These are phyloP conservation scores for Hydrotaea cyrtoneurina DNA, from an alignment of 2,888 invertebrate genomes.

Conservation along the genomic window DNA sequence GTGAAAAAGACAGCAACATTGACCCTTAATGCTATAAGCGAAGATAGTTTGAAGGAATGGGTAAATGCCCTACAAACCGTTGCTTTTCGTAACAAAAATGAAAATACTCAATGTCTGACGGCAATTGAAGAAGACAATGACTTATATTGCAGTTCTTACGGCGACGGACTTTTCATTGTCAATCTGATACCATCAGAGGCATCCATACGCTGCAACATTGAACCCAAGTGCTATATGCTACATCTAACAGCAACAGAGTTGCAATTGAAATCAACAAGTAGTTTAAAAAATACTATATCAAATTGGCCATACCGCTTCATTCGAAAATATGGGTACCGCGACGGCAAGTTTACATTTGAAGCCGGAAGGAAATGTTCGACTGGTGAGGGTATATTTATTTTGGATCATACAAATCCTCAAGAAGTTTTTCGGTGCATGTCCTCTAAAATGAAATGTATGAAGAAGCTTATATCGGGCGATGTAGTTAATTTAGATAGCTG, in stretches of 20 bases:
- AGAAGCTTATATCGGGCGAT: slow-evolving; percentile 89
- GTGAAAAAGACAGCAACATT: slow-evolving; percentile 88
- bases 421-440: slow-evolving; percentile 91
- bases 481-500: slow-evolving; percentile 85
- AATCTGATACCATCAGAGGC: slow-evolving; percentile 90
- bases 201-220: slow-evolving; percentile 88
- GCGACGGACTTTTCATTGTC: slow-evolving; percentile 90
- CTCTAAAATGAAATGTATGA: slow-evolving; percentile 93
- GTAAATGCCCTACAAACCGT: slow-evolving; percentile 89
- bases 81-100: slow-evolving; percentile 87
- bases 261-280: slow-evolving; percentile 85
- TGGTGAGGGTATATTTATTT: slow-evolving; percentile 90
- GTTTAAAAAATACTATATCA: slow-evolving; percentile 84
- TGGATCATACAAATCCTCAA: slow-evolving; percentile 91
- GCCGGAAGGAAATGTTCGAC: slow-evolving; percentile 93
- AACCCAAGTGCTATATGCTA: slow-evolving; percentile 86
- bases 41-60: slow-evolving; percentile 89
- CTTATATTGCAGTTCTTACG: slow-evolving; percentile 90
- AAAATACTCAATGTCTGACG: slow-evolving; percentile 78
- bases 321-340: slow-evolving; percentile 91
- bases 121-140: slow-evolving; percentile 92
- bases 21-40: slow-evolving; percentile 83
- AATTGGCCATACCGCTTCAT: slow-evolving; percentile 94
- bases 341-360: slow-evolving; percentile 93
- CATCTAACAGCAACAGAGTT: slow-evolving; percentile 88